phyloP scores from a whole-genome alignment of 2,113 vertebrate genomes.

The Butorides virescens region DNA sequence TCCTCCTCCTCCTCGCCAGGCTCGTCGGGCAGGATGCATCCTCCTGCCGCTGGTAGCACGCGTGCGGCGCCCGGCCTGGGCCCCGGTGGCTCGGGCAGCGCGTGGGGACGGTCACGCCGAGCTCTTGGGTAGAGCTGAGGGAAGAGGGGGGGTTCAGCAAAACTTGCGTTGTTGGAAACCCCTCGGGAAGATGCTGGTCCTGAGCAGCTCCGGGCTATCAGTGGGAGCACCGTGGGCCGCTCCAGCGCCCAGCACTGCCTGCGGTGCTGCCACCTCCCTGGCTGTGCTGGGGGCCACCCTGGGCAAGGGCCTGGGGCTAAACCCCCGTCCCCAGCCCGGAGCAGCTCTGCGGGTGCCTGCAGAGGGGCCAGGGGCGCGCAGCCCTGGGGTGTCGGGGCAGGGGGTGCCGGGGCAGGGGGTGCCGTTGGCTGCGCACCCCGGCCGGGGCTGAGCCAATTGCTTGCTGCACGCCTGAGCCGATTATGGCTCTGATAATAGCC shows the following conservation, averaged over 20 bases:
- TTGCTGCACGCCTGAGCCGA: conserved; percentile 62
- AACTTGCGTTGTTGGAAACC: accelerated
- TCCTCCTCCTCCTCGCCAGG: not conserved
- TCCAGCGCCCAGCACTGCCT: accelerated
- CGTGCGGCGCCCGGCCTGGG: accelerated
- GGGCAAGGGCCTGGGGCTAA: not conserved
- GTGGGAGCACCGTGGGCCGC: accelerated
- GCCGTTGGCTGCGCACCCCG: not conserved
- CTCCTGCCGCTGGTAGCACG: not conserved
- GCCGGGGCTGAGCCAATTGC: conserved; percentile 38
- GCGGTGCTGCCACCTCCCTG: accelerated
- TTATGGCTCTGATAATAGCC: conserved; percentile 78
- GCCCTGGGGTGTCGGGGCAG: accelerated
- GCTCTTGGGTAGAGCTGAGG: not conserved
- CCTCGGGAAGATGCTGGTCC: not conserved
- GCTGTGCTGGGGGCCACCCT: no score
- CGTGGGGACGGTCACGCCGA: accelerated
- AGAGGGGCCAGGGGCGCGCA: accelerated
- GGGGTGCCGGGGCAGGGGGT: not conserved
- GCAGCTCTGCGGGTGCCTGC: not conserved
- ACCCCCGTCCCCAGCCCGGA: no score
- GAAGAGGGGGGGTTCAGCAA: not conserved
- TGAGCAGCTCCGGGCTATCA: accelerated
- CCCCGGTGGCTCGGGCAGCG: accelerated
- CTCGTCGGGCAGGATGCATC: not conserved